phyloP scores from a whole-genome alignment of 1,140 invertebrate genomes.

The Parasteatoda tepidariorum region DNA sequence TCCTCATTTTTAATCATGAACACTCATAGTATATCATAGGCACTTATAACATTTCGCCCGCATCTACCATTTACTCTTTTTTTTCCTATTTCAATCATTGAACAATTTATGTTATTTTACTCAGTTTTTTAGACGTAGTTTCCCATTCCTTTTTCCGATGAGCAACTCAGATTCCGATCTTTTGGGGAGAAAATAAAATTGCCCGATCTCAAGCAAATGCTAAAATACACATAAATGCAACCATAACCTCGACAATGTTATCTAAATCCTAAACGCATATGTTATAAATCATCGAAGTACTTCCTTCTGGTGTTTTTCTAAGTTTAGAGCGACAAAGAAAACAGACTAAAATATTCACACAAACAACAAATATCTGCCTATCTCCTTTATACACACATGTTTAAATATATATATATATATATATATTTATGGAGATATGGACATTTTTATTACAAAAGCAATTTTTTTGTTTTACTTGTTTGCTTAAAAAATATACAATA shows the following conservation, averaged over 20 bases:
- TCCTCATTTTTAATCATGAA: no score
- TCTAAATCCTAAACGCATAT: constrained; percentile 58
- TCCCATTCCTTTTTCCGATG: neutral
- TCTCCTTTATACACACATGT: no score
- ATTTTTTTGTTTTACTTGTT: no score
- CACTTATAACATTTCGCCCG: no score
- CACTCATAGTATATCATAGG: no score
- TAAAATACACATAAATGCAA: constrained; percentile 30
- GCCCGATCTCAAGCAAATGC: neutral
- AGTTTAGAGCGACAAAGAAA: constrained; percentile 50
- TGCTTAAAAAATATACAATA: no score
- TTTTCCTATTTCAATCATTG: neutral
- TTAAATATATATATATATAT: no score
- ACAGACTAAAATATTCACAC: constrained; percentile 24
- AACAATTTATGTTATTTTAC: constrained; percentile 13
- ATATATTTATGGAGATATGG: no score
- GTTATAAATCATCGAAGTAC: constrained; percentile 57
- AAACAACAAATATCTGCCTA: constrained; percentile 29
- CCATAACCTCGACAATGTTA: constrained; percentile 54
- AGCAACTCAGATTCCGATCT: constrained; percentile 10
- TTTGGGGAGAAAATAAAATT: neutral
- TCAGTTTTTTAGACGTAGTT: neutral
- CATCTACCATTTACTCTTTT: no score
- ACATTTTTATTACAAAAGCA: no score
- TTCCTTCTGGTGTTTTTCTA: constrained; percentile 48